Percentiles rank a stretch among this genome's conserved stretches.
Conservation (phyloP, 1,140 invertebrate species). For the Eulimnadia texana region DNA sequence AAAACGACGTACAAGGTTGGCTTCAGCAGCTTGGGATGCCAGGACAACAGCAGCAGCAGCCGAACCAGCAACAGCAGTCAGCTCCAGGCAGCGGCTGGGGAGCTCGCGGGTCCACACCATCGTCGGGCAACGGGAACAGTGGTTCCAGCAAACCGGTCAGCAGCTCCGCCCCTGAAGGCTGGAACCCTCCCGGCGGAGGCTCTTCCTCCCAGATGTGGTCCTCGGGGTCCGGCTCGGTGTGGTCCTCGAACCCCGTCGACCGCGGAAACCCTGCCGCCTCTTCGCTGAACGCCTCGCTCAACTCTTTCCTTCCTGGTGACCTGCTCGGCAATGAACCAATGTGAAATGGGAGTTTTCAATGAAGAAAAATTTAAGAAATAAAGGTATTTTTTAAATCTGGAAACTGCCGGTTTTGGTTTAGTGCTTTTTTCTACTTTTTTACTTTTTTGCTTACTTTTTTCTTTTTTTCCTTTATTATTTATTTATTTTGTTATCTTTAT, state of each 20-base stretch:
- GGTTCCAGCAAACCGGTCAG: constrained; percentile 31
- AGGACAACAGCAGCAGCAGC: constrained; percentile 22
- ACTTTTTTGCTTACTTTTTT: no score
- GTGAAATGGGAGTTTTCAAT: no score
- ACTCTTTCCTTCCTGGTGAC: constrained; percentile 73
- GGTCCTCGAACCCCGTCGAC: constrained; percentile 11
- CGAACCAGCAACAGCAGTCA: constrained; percentile 20
- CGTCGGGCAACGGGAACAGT: constrained; percentile 20
- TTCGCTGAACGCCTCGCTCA: constrained; percentile 42
- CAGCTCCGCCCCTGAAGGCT: constrained; percentile 20
- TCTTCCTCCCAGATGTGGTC: not conserved
- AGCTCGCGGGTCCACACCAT: constrained; percentile 21
- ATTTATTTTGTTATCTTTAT: no score
- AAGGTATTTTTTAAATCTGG: no score
- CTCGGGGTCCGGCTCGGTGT: constrained; percentile 2
- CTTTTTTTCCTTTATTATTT: no score
- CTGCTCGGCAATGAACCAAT: constrained; percentile 55
- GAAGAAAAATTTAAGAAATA: no score
- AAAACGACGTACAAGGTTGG: constrained; percentile 71
- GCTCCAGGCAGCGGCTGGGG: constrained; percentile 20
- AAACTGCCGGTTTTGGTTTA: no score
- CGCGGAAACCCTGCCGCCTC: constrained; percentile 7
- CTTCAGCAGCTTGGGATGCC: constrained; percentile 59
- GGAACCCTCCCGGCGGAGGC: constrained; percentile 13
- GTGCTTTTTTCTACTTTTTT: no score